Evolutionary conservation across 1,140 invertebrate species (phyloP).

Genomic region (Oryctes rhinoceros): DNA sequence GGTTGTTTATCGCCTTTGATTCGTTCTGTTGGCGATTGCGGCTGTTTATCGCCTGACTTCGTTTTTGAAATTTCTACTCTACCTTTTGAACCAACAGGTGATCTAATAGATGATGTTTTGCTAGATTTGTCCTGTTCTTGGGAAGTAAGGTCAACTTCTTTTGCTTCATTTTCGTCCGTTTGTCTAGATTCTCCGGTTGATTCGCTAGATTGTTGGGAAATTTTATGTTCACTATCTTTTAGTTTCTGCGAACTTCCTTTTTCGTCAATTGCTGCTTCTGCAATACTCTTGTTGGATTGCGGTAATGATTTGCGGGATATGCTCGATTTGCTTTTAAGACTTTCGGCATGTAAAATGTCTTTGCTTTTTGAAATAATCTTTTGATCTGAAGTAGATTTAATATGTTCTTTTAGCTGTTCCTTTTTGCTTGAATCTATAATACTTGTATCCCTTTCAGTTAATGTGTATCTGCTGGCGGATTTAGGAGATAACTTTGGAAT

Average conservation of each 20-base stretch:
- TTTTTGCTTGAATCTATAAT: neutral
- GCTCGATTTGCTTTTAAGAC: neutral
- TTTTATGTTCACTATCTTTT: conserved; percentile 9
- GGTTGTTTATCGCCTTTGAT: neutral
- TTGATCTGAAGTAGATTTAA: neutral
- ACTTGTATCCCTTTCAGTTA: conserved; percentile 3
- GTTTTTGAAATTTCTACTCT: neutral
- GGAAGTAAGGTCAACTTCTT: neutral
- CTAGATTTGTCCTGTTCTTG: neutral
- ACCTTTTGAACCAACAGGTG: neutral
- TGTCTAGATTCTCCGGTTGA: neutral
- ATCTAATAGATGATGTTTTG: neutral
- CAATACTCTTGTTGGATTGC: neutral
- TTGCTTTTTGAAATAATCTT: neutral
- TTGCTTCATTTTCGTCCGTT: neutral
- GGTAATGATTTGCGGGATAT: neutral
- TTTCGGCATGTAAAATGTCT: neutral
- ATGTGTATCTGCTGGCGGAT: conserved; percentile 9
- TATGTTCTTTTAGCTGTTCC: neutral
- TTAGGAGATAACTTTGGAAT: conserved; percentile 7
- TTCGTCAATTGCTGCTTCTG: neutral
- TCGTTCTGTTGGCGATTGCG: neutral
- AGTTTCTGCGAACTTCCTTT: neutral
- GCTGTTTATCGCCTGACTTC: neutral
- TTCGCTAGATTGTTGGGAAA: neutral